A percentile compares a stretch with the other conserved stretches of the same genome.
phyloP scores from a whole-genome alignment of 2,113 vertebrate species.

The Riparia riparia region DNA sequence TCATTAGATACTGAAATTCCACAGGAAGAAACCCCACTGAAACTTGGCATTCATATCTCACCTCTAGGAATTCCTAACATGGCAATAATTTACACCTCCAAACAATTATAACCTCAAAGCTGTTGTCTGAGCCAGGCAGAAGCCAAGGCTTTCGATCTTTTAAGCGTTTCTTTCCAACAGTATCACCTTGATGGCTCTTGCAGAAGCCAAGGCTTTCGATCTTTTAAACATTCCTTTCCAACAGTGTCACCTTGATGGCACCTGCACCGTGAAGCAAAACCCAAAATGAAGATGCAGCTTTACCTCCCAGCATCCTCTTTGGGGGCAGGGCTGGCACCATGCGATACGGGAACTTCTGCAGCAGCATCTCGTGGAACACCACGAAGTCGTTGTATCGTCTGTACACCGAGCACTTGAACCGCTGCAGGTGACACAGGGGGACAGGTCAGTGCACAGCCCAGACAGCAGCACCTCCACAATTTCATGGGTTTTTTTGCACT shows the following conservation, averaged over 20 bases:
- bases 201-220: neutral
- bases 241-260: accelerated
- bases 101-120: neutral
- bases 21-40: neutral
- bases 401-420: slow-evolving; percentile 89
- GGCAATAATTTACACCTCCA: neutral
- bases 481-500: neutral
- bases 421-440: slow-evolving; percentile 58
- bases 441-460: neutral
- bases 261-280: accelerated
- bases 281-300: neutral
- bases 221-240: neutral
- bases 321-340: slow-evolving; percentile 93
- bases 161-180: neutral
- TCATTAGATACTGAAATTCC: neutral
- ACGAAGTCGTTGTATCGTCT: slow-evolving; percentile 95
- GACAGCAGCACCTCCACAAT: accelerated
- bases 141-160: accelerated
- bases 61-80: accelerated
- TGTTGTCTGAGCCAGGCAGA: neutral
- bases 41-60: neutral
- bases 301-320: slow-evolving; percentile 95
- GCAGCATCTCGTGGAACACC: slow-evolving; percentile 92
- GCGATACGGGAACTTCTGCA: slow-evolving; percentile 93
- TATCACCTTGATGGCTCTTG: accelerated